phyloP scores from a whole-genome alignment of 2,113 vertebrate species.

The Rhodinocichla rosea region DNA sequence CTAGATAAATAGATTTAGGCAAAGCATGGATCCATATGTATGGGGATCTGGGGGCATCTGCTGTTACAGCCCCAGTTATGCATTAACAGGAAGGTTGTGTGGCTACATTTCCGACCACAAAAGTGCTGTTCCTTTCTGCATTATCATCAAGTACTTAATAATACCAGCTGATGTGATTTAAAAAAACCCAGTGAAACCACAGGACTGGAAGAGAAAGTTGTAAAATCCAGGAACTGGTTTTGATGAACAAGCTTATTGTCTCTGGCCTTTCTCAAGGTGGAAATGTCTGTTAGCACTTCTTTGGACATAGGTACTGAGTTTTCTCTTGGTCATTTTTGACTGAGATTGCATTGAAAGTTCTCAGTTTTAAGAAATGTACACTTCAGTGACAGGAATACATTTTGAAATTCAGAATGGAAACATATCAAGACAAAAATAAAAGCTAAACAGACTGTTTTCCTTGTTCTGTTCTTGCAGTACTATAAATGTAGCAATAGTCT shows the following conservation, averaged over 20 bases:
- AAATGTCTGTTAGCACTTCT: background rate
- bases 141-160: background rate
- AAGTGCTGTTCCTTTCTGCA: background rate
- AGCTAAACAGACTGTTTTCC: background rate
- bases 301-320: background rate
- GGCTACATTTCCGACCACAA: background rate
- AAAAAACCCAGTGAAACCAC: conserved; percentile 26
- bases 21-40: fast-evolving
- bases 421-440: background rate
- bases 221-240: conserved; percentile 23
- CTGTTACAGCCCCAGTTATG: background rate
- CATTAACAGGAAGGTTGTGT: background rate
- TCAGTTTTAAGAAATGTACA: background rate
- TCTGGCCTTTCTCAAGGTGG: background rate
- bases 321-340: background rate
- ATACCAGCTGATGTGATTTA: background rate
- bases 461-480: background rate
- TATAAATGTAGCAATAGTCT: background rate
- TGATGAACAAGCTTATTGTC: background rate
- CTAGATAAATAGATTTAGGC: background rate
- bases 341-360: background rate
- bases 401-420: background rate
- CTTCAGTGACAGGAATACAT: background rate
- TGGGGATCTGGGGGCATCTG: background rate
- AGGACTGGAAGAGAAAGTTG: conserved; percentile 6